Percentiles rank a stretch among this genome's conserved stretches.
phyloP scores from a whole-genome alignment of 1,140 invertebrate genomes.

The Drosophila ananassae region DNA sequence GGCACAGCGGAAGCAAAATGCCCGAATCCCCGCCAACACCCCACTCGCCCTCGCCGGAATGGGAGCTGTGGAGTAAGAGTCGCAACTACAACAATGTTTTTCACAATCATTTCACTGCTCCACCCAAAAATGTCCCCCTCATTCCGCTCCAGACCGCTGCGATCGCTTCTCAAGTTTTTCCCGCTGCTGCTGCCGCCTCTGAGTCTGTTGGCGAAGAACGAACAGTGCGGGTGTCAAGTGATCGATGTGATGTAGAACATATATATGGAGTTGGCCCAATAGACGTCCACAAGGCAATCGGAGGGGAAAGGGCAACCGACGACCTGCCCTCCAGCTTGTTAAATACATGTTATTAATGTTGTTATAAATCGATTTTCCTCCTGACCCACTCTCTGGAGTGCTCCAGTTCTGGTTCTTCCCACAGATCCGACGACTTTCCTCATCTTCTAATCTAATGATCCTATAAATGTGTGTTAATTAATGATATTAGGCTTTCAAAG shows the following conservation, averaged over 20 bases:
- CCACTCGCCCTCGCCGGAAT: not conserved
- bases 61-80: conserved; percentile 2
- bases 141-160: no score
- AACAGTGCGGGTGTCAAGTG: conserved; percentile 74
- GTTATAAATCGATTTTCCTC: conserved; percentile 57
- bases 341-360: conserved; percentile 72
- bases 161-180: not conserved
- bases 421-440: conserved; percentile 31
- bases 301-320: not conserved
- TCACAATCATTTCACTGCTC: conserved; percentile 70
- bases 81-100: conserved; percentile 71
- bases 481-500: conserved; percentile 36
- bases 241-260: conserved; percentile 60
- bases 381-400: conserved; percentile 47
- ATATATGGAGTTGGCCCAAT: conserved; percentile 6
- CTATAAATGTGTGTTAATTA: conserved; percentile 62
- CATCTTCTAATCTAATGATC: conserved; percentile 52
- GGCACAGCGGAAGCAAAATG: conserved; percentile 79
- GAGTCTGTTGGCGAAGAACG: conserved; percentile 13
- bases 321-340: conserved; percentile 29
- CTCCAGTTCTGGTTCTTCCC: conserved; percentile 41
- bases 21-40: conserved; percentile 28
- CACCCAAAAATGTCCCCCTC: conserved; percentile 24
- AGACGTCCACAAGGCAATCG: not conserved
- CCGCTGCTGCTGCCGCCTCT: conserved; percentile 13